Evolutionary conservation across 1,140 invertebrate genomes (phyloP), one percentile per base, ranked within the genome.

Genomic region (Camponotus floridanus): DNA sequence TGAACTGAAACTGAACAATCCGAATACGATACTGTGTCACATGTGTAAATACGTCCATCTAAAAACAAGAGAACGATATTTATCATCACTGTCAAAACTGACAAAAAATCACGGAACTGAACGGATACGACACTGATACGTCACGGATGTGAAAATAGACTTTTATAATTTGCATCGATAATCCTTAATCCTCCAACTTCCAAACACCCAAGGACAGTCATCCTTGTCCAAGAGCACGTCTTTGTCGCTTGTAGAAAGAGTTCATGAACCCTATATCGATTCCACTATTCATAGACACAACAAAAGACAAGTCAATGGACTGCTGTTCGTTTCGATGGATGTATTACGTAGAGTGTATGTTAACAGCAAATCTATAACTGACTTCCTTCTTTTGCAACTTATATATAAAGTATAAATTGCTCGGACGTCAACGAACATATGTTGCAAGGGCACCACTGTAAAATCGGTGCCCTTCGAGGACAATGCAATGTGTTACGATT

Each of bases 241-340:
- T 62, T 51, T 8, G n/a, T 39, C 3, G 18, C 15, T 39, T 64
- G 21, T 18, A 11, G 11, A 51, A 51, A 13, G 65, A 67, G 85
- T 88, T 90, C 74, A 51, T 88, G 87, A 90, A 88, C 87, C 85
- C 73, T 79, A 87, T 90, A 90, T 90, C 39, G 88, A 90, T 88
- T 78, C n/a, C 57, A 80, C 68, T 88, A 84, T 90, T 88, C 78
- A 71, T 88, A 87, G 87, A 89, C 65, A 39, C 31, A 13, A 78
- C 42, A 4, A 68, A 18, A 11, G 64, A 76, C 86, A 86, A 86
- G 81, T 89, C 86, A 88, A 88, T 83, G 87, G 86, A 89, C 88
- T 89, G 13, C 39, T 45, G 48, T 80, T 21, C 64, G 31, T 65
- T 86, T 42, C 61, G 39, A 67, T 80, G 67, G 48, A 76, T 83